phyloP scores from a whole-genome alignment of 2,113 vertebrate species.

The Charadrius vociferus region DNA sequence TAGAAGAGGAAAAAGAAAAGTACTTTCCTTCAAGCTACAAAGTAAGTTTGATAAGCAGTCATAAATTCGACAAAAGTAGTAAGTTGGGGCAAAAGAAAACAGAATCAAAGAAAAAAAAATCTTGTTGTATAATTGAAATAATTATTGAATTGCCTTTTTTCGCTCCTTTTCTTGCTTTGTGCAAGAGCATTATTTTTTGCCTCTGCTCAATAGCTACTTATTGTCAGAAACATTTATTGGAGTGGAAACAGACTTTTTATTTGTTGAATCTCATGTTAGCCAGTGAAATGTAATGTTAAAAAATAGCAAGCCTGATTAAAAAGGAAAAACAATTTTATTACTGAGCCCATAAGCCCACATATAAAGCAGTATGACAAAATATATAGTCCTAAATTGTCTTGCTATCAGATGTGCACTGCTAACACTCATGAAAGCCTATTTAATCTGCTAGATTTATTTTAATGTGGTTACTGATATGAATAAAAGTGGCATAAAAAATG shows the following conservation, averaged over 20 bases:
- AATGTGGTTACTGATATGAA: conserved; percentile 15
- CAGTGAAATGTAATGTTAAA: background rate
- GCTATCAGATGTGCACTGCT: background rate
- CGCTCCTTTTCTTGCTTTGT: background rate
- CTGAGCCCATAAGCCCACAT: background rate
- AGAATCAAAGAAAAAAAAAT: background rate
- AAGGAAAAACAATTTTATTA: background rate
- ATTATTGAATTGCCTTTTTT: background rate
- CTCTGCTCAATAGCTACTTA: background rate
- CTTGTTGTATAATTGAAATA: background rate
- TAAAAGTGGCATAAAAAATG: conserved; percentile 33
- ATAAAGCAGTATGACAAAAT: background rate
- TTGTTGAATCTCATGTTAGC: background rate
- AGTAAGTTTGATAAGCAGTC: background rate
- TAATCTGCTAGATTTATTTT: background rate
- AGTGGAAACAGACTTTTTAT: background rate
- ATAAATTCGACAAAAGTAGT: background rate
- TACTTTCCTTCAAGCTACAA: background rate
- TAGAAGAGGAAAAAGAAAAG: background rate
- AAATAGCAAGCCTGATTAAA: background rate
- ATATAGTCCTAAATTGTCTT: background rate
- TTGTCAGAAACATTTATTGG: background rate
- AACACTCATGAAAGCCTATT: conserved; percentile 9
- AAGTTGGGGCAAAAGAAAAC: background rate
- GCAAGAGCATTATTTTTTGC: background rate